Conservation (phyloP, 2,113 vertebrate genomes). For the Pluvialis apricaria region DNA sequence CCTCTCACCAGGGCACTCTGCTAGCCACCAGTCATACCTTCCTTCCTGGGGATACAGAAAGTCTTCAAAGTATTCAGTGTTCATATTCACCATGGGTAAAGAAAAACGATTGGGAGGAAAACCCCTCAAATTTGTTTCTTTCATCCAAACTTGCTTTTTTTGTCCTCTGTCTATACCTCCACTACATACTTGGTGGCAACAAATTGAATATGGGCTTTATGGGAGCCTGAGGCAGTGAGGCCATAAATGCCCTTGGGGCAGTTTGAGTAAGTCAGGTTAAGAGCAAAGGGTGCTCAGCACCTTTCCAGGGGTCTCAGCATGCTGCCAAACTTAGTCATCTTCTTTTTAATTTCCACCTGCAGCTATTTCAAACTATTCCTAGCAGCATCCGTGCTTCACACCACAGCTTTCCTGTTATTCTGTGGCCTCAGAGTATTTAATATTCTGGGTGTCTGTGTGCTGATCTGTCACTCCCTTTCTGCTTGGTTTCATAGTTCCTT, state of each 20-base stretch:
- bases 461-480: background rate
- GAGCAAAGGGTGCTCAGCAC: background rate
- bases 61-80: background rate
- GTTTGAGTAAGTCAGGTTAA: background rate
- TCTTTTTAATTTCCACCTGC: background rate
- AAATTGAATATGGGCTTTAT: background rate
- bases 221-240: background rate
- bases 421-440: background rate
- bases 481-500: background rate
- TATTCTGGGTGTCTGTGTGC: background rate
- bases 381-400: background rate
- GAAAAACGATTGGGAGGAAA: background rate
- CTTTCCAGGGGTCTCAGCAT: background rate
- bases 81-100: background rate
- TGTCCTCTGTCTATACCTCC: background rate
- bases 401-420: background rate
- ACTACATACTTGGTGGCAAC: background rate
- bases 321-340: background rate
- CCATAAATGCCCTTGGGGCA: background rate
- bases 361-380: background rate
- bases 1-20: background rate
- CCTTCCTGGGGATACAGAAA: background rate
- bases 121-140: background rate
- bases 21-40: background rate
- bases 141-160: background rate